A percentile compares a stretch with the other conserved stretches of the same genome.
Evolutionary conservation across 2,888 invertebrate genomes (phyloP).

Genomic region (Parnassius mnemosyne): DNA sequence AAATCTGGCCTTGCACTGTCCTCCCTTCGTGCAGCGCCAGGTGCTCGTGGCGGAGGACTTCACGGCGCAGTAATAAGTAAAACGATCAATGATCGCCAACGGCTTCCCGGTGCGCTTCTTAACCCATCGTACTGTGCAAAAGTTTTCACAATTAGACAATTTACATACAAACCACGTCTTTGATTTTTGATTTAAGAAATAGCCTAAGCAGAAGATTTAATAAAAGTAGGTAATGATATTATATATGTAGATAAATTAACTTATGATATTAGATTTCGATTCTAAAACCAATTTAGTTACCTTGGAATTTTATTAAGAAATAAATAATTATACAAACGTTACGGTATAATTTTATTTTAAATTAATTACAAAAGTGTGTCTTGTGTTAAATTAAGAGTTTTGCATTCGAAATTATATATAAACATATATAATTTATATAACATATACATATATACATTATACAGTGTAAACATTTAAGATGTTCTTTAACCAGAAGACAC

Average conservation of each 20-base stretch:
- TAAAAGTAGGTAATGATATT: neutral
- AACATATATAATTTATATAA: no score
- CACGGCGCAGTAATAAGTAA: constrained; percentile 39
- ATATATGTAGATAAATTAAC: no score
- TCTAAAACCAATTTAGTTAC: neutral
- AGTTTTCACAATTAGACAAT: neutral
- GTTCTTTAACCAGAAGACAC: no score
- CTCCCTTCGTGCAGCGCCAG: constrained; percentile 40
- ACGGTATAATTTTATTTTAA: no score
- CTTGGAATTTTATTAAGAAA: no score
- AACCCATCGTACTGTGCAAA: constrained; percentile 44
- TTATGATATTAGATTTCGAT: neutral
- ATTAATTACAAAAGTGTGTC: no score
- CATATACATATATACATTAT: no score
- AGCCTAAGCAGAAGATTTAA: neutral
- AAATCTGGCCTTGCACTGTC: constrained; percentile 38
- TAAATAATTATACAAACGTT: no score
- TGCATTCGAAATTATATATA: no score
- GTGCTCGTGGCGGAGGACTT: constrained; percentile 23
- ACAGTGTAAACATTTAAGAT: no score
- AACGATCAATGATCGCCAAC: constrained; percentile 41
- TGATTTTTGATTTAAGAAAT: no score
- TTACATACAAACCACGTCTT: neutral
- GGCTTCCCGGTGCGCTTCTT: constrained; percentile 28
- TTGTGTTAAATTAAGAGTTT: no score